Evolutionary conservation across 2,888 invertebrate genomes (phyloP).

Genomic region (Callosobruchus maculatus): DNA sequence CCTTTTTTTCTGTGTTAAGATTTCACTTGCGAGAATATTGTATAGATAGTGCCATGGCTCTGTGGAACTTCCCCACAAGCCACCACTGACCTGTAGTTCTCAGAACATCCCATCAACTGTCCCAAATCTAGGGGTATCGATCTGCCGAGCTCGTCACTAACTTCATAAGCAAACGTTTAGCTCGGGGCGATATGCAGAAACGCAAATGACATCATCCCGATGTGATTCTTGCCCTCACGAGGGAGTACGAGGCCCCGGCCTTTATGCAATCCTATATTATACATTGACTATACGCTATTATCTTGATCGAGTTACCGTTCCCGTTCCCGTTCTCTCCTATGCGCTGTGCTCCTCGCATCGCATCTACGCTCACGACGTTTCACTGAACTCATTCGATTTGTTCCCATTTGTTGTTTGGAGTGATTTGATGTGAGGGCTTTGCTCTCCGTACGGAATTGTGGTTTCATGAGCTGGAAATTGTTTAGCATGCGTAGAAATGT

Average conservation of each 20-base stretch:
- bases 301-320: background rate
- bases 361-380: background rate
- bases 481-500: too few species aligned
- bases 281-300: background rate
- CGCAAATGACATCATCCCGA: conserved; percentile 32
- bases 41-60: too few species aligned
- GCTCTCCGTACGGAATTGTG: background rate
- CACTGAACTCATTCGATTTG: background rate
- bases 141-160: background rate
- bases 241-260: conserved; percentile 19
- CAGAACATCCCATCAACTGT: background rate
- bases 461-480: background rate
- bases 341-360: background rate
- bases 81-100: too few species aligned
- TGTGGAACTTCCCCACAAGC: too few species aligned
- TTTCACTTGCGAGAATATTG: too few species aligned
- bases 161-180: background rate
- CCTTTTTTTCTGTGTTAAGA: too few species aligned
- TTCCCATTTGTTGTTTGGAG: background rate
- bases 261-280: background rate
- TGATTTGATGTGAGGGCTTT: background rate
- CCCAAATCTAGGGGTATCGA: background rate
- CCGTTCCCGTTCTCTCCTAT: background rate
- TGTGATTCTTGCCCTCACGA: conserved; percentile 38
- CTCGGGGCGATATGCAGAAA: conserved; percentile 18